Evolutionary conservation across 2,888 invertebrate species (phyloP), one percentile per base, ranked within the genome.

Genomic region (Tetragonula carbonaria): DNA sequence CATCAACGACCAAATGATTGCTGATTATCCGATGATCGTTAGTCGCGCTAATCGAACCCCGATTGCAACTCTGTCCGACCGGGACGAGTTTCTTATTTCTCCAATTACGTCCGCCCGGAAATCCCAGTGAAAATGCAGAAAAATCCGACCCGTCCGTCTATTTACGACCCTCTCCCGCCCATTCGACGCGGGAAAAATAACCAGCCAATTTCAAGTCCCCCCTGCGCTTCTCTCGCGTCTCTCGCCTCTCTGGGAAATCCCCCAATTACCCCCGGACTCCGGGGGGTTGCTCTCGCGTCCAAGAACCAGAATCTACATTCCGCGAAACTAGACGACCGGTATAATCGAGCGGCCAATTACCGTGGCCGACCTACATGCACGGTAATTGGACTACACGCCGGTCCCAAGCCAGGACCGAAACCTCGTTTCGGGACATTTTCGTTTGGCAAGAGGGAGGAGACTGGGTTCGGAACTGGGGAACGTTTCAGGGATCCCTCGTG

Each of bases 291-390:
- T 33, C 13, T 2, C 45, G 5, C 45, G 4, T n/a, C 2, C 5
- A n/a, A 51, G 57, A 59, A 14, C 2, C 5, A 16, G 28, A 55
- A n/a, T 2, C 55, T 45, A 8, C 57, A 8, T 23, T 11, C 13
- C 2, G 23, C 18, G 38, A 51, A 51, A 57, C 4, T 23, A 23
- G 16, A 8, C 59, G 38, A 72, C 8, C 45, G 6, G 13, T 18
- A 59, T 18, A 59, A 72, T 72, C 59, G 57, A 21, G 21, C 14
- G 21, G 33, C 55, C 33, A 71, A 71, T 71, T 71, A 38, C 38
- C n/a, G n/a, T 14, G 14, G 3, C 16, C 21, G 21, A 55, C 8
- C n/a, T 21, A 33, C 6, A 68, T 13, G 45, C 45, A 45, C 45
- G 45, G 45, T 45, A 45, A 45, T 33, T 33, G 33, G 33, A 3